Percentiles rank a stretch among this genome's conserved stretches.
These are phyloP conservation scores for Xiphophorus hellerii DNA, from an alignment of 2,113 vertebrate species.

Conservation along the genomic window DNA sequence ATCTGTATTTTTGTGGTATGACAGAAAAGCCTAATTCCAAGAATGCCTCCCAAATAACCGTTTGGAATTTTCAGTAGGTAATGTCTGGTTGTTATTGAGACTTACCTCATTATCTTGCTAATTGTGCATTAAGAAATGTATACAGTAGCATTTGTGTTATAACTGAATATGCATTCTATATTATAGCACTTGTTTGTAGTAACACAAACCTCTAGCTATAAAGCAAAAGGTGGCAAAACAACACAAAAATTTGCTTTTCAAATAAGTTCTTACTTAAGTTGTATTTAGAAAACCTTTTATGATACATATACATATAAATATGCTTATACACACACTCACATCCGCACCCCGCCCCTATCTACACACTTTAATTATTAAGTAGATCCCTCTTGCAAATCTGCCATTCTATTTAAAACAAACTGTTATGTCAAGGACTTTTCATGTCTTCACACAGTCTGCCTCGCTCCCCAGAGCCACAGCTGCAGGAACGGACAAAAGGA, in stretches of 20 bases:
- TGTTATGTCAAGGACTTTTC: slow-evolving; percentile 62
- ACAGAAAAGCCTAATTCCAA: too few species aligned
- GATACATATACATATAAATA: too few species aligned
- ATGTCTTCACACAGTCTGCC: slow-evolving; percentile 50
- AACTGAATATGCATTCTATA: background rate
- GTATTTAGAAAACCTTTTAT: too few species aligned
- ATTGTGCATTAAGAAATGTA: background rate
- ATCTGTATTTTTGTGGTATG: too few species aligned
- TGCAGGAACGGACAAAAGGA: slow-evolving; percentile 63
- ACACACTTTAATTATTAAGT: slow-evolving; percentile 41
- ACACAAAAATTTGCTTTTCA: too few species aligned
- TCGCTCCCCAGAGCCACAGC: slow-evolving; percentile 60
- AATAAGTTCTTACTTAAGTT: too few species aligned
- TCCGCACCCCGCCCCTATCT: too few species aligned
- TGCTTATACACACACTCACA: too few species aligned
- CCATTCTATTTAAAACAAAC: slow-evolving; percentile 58
- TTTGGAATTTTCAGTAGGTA: background rate
- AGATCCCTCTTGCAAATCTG: slow-evolving; percentile 33
- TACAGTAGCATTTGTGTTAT: background rate
- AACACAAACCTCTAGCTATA: background rate
- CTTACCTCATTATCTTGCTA: background rate
- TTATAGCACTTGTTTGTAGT: background rate
- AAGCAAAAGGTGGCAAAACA: background rate
- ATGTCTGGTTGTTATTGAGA: background rate
- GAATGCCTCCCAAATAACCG: background rate